phyloP scores from a whole-genome alignment of 2,113 vertebrate genomes.

The Microtus richardsoni region DNA sequence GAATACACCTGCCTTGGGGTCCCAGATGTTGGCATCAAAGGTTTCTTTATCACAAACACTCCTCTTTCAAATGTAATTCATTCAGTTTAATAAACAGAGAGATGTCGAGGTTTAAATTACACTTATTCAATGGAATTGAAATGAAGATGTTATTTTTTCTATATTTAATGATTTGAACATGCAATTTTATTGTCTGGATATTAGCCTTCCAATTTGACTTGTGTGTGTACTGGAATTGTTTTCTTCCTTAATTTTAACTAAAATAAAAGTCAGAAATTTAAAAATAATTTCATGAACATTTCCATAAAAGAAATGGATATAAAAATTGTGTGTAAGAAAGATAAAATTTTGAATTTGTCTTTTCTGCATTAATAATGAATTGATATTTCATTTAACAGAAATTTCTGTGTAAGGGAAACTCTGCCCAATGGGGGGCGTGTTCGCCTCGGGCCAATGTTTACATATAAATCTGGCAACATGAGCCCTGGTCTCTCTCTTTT shows the following conservation, averaged over 20 bases:
- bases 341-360: background rate
- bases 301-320: background rate
- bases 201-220: background rate
- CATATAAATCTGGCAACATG: too few species aligned
- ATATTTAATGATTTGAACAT: background rate
- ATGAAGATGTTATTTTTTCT: background rate
- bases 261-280: background rate
- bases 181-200: background rate
- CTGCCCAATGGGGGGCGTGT: too few species aligned
- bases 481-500: too few species aligned
- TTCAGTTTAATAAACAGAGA: background rate
- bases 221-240: background rate
- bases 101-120: accelerated
- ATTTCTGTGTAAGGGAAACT: background rate
- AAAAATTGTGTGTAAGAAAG: background rate
- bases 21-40: background rate
- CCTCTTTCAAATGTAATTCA: background rate
- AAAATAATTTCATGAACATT: background rate
- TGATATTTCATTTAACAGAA: background rate
- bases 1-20: background rate
- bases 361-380: background rate
- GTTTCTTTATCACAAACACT: background rate
- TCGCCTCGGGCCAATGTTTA: too few species aligned
- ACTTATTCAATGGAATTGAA: background rate
- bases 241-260: background rate